Evolutionary conservation across 2,797 vertebrate genomes (phyloP), one percentile per base, ranked within the genome.

Genomic region (Ptychadena robeensis): DNA sequence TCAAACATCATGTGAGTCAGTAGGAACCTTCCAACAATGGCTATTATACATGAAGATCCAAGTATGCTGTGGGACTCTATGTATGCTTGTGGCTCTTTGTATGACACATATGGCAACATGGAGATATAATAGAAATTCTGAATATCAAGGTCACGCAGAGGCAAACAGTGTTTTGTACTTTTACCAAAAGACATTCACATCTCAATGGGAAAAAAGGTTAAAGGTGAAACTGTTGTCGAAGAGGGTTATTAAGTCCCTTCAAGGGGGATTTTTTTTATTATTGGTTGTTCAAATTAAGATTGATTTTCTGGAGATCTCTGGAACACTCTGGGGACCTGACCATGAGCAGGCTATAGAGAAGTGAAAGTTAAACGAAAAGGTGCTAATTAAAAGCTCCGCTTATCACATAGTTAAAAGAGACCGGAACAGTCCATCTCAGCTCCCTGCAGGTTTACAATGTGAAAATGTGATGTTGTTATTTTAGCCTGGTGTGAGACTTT

Each of bases 211-310:
- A 86, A 87, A 81, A 83, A 86, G 88, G 87, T 84, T 87, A 86
- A 57, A 88, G 87, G 82, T 82, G 87, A 87, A 81, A 85, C 86
- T 90, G 80, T 83, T 0, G 0, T 81, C 75, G 44, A 90, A 86
- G 83, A 88, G 87, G 82, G 88, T 86, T 86, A 86, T 81, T 85
- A 81, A 82, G 88, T 88, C 83, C 71, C 64, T 88, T 87, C 75
- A 87, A 89, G 85, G 85, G 44, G 86, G 87, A 80, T 77, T 85
- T 88, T 89, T 87, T 86, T 89, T 90, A 88, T 91, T 92, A 91
- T 91, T 89, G 88, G 87, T 87, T 83, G 78, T 84, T 87, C 88
- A 89, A 91, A 92, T 92, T 88, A 91, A 91, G 89, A 91, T 91
- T 89, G 92, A 92, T 93, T 91, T 90, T 89, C 82, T 84, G 78